These are phyloP conservation scores for Amphilophus citrinellus DNA, from an alignment of 2,113 vertebrate genomes.

Conservation along the genomic window DNA sequence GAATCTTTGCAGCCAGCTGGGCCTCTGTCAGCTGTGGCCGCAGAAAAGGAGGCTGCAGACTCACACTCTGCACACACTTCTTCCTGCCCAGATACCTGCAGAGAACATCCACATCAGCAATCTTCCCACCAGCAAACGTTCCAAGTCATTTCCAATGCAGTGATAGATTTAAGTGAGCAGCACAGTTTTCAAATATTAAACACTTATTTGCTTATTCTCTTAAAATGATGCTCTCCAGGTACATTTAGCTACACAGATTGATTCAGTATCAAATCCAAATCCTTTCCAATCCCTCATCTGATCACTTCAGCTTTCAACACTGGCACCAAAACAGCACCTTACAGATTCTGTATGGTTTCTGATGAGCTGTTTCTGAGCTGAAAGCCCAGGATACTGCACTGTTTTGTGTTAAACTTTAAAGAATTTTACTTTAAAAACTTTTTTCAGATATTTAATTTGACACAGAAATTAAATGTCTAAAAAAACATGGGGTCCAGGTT, in stretches of 20 bases:
- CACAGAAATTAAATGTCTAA: no score
- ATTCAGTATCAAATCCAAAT: neutral
- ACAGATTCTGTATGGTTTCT: neutral
- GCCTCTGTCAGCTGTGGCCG: constrained; percentile 87
- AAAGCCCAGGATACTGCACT: neutral
- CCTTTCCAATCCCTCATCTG: neutral
- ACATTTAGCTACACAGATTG: neutral
- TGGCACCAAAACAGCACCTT: neutral
- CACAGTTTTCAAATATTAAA: neutral
- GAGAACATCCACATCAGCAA: neutral
- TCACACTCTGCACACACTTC: constrained; percentile 84
- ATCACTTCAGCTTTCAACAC: neutral
- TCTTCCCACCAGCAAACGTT: neutral
- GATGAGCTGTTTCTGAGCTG: neutral
- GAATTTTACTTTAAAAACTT: neutral
- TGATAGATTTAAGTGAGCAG: neutral
- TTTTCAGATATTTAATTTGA: no score
- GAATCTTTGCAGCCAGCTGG: constrained; percentile 90
- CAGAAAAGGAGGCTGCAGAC: constrained; percentile 92
- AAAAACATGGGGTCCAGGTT: no score
- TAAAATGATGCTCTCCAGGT: neutral
- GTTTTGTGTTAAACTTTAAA: neutral
- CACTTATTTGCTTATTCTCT: neutral
- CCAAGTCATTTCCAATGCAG: neutral
- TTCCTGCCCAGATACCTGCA: constrained; percentile 91